phyloP scores from a whole-genome alignment of 1,140 invertebrate species.

The Atta texana region DNA sequence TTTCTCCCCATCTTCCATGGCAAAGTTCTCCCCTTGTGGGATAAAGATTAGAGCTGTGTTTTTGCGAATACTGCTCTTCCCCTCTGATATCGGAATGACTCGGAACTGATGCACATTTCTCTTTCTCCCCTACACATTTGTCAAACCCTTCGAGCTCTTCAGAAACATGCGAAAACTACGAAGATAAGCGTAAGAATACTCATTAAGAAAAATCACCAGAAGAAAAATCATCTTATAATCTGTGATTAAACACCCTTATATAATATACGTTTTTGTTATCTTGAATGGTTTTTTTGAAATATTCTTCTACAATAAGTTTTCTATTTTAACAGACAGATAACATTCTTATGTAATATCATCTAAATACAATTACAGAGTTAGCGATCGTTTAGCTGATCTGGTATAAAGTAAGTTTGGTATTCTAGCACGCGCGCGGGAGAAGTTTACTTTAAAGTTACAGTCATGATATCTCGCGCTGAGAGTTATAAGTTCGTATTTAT shows the following conservation, averaged over 20 bases:
- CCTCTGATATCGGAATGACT: conserved; percentile 66
- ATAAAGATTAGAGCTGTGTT: conserved; percentile 72
- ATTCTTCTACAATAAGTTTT: background rate
- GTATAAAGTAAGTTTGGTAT: conserved; percentile 53
- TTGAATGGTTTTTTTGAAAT: background rate
- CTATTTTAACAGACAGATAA: background rate
- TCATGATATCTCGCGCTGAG: conserved; percentile 50
- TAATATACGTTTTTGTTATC: background rate
- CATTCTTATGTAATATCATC: background rate
- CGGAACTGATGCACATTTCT: conserved; percentile 71
- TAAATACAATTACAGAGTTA: conserved; percentile 59
- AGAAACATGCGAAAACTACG: conserved; percentile 11
- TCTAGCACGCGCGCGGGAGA: conserved; percentile 38
- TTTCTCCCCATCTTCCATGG: conserved; percentile 48
- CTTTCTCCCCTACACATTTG: conserved; percentile 69
- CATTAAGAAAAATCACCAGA: background rate
- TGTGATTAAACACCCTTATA: conserved; percentile 25
- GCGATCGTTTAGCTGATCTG: conserved; percentile 59
- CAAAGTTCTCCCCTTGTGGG: conserved; percentile 60
- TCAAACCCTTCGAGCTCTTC: conserved; percentile 42
- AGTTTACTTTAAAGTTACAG: conserved; percentile 60
- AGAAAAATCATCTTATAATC: background rate
- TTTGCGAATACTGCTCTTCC: conserved; percentile 57
- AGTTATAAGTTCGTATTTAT: conserved; percentile 62
- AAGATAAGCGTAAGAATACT: background rate